phyloP scores from a whole-genome alignment of 1,140 invertebrate genomes.

The Drosophila virilis region DNA sequence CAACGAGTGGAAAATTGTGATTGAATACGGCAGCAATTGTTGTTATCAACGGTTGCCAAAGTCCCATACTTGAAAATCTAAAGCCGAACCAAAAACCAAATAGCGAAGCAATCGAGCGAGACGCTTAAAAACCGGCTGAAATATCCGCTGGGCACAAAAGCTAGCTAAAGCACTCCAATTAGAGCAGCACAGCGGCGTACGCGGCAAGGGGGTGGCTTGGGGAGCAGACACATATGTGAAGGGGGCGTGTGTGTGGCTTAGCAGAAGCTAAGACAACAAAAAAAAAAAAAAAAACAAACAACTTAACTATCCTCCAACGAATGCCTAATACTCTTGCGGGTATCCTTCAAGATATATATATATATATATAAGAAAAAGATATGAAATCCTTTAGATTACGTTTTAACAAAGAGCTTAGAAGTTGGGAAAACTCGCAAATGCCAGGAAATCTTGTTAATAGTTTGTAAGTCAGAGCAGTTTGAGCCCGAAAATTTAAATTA shows the following conservation, averaged over 20 bases:
- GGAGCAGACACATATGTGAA: neutral
- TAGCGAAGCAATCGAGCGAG: slow-evolving; percentile 24
- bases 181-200: slow-evolving; percentile 14
- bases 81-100: neutral
- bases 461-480: too few relatives aligned
- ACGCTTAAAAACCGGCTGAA: slow-evolving; percentile 28
- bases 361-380: too few relatives aligned
- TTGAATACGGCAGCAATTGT: slow-evolving; percentile 8
- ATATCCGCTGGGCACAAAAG: slow-evolving; percentile 44
- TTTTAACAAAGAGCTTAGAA: too few relatives aligned
- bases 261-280: slow-evolving; percentile 3
- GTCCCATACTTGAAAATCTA: neutral
- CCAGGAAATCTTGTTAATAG: too few relatives aligned
- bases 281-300: slow-evolving; percentile 13
- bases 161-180: slow-evolving; percentile 47
- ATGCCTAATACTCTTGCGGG: too few relatives aligned
- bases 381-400: too few relatives aligned
- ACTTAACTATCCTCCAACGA: too few relatives aligned
- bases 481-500: too few relatives aligned
- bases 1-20: slow-evolving; percentile 25
- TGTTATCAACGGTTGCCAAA: slow-evolving; percentile 21
- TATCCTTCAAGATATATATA: too few relatives aligned
- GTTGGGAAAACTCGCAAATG: too few relatives aligned
- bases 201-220: neutral
- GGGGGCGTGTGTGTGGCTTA: slow-evolving; percentile 7